Conservation (phyloP, 1,140 invertebrate genomes). For the Sitobion miscanthi region DNA sequence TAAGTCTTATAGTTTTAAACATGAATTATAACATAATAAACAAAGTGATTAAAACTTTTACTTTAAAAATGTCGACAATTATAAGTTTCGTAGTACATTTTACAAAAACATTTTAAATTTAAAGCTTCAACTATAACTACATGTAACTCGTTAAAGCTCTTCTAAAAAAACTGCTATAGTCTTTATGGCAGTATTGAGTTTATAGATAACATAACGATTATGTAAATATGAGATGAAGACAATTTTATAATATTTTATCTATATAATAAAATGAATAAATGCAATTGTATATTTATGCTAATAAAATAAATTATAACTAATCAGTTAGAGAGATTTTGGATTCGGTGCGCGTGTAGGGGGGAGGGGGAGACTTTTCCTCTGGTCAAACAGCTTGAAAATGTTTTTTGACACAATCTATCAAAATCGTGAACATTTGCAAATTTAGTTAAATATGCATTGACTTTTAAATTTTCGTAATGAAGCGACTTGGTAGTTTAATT, state of each 20-base stretch:
- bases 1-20: background rate
- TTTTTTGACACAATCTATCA: background rate
- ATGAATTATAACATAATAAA: background rate
- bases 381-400: background rate
- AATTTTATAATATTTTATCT: background rate
- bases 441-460: background rate
- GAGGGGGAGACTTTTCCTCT: background rate
- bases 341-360: rapidly evolving
- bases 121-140: too few species aligned
- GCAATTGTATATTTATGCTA: background rate
- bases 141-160: too few species aligned
- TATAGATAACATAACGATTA: background rate
- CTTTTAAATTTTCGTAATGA: background rate
- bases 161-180: too few species aligned
- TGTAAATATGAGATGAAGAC: background rate
- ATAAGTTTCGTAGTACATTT: background rate
- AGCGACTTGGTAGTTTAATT: too few species aligned
- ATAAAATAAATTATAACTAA: background rate
- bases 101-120: background rate
- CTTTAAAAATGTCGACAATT: background rate
- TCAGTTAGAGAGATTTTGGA: background rate
- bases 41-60: background rate
- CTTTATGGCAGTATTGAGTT: background rate
- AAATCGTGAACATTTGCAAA: background rate
- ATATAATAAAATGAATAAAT: background rate